Evolutionary conservation across 1,140 invertebrate species (phyloP).

Genomic region (Nomia melanderi): DNA sequence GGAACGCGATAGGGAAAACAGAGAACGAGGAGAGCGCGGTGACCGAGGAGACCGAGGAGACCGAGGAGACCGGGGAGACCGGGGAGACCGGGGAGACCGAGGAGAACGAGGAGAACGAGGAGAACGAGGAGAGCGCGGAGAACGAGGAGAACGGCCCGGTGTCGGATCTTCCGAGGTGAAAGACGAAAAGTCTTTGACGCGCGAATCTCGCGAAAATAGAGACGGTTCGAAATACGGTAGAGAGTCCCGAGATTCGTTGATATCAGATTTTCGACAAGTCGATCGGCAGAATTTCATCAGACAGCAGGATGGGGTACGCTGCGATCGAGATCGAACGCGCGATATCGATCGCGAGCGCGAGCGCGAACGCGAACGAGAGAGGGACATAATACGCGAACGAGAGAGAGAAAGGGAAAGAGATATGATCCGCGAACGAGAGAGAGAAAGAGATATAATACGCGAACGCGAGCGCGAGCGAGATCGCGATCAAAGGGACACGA

Average conservation of each 20-base stretch:
- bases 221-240: conserved; percentile 59
- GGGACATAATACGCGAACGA: conserved; percentile 63
- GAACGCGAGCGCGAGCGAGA: conserved; percentile 71
- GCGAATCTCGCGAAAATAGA: conserved; percentile 61
- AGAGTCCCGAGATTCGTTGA: conserved; percentile 52
- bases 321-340: conserved; percentile 75
- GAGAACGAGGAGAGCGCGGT: conserved; percentile 78
- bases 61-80: too few species aligned
- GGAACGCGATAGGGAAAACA: conserved; percentile 82
- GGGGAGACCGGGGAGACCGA: too few species aligned
- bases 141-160: conserved; percentile 77
- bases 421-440: conserved; percentile 74
- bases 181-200: conserved; percentile 71
- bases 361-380: conserved; percentile 71
- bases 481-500: conserved; percentile 69
- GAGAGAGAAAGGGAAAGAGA: background rate
- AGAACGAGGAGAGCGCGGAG: too few species aligned
- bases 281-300: conserved; percentile 61
- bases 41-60: too few species aligned
- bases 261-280: conserved; percentile 56
- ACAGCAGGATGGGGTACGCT: conserved; percentile 53
- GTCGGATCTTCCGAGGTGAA: conserved; percentile 81
- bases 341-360: conserved; percentile 80
- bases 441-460: conserved; percentile 73
- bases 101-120: too few species aligned